Conservation (phyloP, 2,888 invertebrate species). For the Scaptomyza parva region DNA sequence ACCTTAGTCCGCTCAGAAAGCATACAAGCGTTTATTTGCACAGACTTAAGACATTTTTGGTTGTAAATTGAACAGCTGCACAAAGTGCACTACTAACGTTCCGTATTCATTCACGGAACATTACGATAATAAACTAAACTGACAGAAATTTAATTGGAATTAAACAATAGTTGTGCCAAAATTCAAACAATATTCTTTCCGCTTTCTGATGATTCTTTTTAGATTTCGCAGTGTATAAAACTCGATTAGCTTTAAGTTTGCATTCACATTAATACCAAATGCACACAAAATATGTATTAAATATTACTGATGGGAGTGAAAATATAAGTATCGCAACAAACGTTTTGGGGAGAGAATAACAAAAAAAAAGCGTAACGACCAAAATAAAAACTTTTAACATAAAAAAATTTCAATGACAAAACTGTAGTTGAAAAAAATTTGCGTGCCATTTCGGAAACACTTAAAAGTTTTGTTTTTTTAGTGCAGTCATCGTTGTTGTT, state of each 20-base stretch:
- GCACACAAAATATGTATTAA: slow-evolving; percentile 17
- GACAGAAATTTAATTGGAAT: not conserved
- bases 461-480: slow-evolving; percentile 58
- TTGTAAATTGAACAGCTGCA: not conserved
- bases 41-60: not conserved
- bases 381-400: slow-evolving; percentile 57
- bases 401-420: slow-evolving; percentile 63
- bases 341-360: slow-evolving; percentile 20
- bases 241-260: slow-evolving; percentile 15
- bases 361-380: slow-evolving; percentile 50
- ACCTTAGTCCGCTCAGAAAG: too few relatives aligned
- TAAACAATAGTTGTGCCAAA: not conserved
- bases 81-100: not conserved
- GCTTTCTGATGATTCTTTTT: not conserved
- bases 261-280: slow-evolving; percentile 28
- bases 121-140: not conserved
- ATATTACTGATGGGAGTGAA: slow-evolving; percentile 20
- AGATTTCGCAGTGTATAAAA: not conserved
- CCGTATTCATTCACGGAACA: not conserved
- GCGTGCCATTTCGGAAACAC: slow-evolving; percentile 66
- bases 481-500: slow-evolving; percentile 21
- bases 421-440: slow-evolving; percentile 61
- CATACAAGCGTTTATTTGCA: too few relatives aligned
- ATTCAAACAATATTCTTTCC: not conserved
- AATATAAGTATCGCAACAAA: slow-evolving; percentile 19